Evolutionary conservation across 2,113 vertebrate species (phyloP), one percentile per base, ranked within the genome.

Genomic region (Hoplias malabaricus): DNA sequence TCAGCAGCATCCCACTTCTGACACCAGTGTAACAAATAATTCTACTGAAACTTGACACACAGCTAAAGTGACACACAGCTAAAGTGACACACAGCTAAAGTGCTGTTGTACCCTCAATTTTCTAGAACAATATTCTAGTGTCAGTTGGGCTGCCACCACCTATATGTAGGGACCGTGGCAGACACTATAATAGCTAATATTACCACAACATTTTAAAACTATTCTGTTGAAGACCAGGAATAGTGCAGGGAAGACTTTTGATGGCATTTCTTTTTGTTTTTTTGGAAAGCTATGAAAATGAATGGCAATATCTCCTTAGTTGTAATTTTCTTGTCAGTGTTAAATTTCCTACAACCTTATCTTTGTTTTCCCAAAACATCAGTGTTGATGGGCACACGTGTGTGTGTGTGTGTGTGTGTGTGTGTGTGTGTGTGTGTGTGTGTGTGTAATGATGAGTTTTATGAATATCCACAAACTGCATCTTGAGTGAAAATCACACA

Each of bases 401-500:
- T 56, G 42, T 69, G 59, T 69, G 75, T 40, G 68, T 73, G n/a
- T 68, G 14, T 56, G 42, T 69, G 59, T 69, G 75, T 40, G 68
- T 73, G n/a, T 68, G 14, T 56, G 42, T 69, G 59, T 69, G 75
- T 40, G 68, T 73, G n/a, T n/a, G n/a, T 68, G 14, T 56, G 42
- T 69, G 59, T 69, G 75, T 40, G 68, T 73, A 84, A 78, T 78
- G 79, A 81, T 84, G 89, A 91, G 85, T 90, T 91, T 88, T 84
- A 84, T 83, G 87, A 87, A 89, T 79, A 83, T 87, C 83, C 69
- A 82, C 87, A 79, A 78, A 83, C 87, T 88, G 88, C 88, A 90
- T 90, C 90, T 91, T 91, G 83, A 85, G 86, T 83, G 87, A 88
- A 87, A 90, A 91, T 91, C 89, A 90, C 90, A 89, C 90, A 89